Evolutionary conservation across 1,140 invertebrate species (phyloP), one percentile per base, ranked within the genome.

Genomic region (Micrasema minimum): DNA sequence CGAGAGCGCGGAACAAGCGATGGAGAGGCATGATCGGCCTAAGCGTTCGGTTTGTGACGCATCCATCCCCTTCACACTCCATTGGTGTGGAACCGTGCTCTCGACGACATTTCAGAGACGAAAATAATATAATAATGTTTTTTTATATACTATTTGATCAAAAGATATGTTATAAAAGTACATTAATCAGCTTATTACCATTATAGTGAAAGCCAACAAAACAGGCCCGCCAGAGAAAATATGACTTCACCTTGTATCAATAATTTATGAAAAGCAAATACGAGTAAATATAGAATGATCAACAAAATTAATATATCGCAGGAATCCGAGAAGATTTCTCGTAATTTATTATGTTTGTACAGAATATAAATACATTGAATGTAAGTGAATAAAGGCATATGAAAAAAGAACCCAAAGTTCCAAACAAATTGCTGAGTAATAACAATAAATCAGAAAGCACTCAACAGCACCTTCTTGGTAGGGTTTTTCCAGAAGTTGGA

Each of bases 401-500:
- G 41, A 66, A 53, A 66, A 66, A 66, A 31, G 18, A 23, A 50
- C 65, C 65, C 48, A 51, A 66, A 66, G 65, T 66, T 53, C 65
- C 65, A 48, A 66, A 53, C 65, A 53, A 66, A 66, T 66, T 66
- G 46, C 65, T 22, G 43, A 66, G 65, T 66, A 66, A 66, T 66
- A 66, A 66, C 65, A 48, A 66, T 66, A 66, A 66, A 66, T 66
- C 65, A 66, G 48, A 53, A 41, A 53, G 65, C 65, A 66, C 65
- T 66, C 50, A 26, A 53, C 65, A 41, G 26, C 65, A 66, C 65
- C 65, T 66, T 66, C n/a, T n/a, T n/a, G n/a, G 35, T 14, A 9
- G 46, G 46, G 37, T 38, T 66, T 66, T 66, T 66, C 48, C 26
- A 38, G 16, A 38, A 66, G 14, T 38, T 51, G 35, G 37, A 23